Conservation (phyloP, 2,113 vertebrate genomes). For the Xenus cinereus region DNA sequence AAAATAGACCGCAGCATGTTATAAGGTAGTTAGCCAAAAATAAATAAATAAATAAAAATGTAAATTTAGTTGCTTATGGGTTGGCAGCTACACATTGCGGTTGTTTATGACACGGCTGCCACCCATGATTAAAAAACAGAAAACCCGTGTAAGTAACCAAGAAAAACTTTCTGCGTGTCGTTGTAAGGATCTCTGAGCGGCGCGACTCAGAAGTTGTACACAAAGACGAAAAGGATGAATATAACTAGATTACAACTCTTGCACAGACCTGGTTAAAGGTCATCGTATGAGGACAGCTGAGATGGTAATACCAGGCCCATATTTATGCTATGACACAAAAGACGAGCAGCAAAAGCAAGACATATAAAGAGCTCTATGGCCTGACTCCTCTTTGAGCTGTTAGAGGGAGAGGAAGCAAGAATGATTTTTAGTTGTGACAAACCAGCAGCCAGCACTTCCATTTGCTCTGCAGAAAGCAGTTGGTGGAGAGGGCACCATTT, state of each 20-base stretch:
- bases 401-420: not conserved
- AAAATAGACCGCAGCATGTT: not conserved
- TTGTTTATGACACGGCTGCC: not conserved
- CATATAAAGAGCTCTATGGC: not conserved
- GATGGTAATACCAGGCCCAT: not conserved
- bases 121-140: not conserved
- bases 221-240: not conserved
- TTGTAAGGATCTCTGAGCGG: not conserved
- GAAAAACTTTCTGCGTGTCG: not conserved
- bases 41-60: not conserved
- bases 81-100: not conserved
- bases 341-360: not conserved
- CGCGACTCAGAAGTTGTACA: rapidly evolving
- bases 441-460: not conserved
- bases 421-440: not conserved
- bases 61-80: not conserved
- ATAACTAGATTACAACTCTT: not conserved
- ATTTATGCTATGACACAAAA: not conserved
- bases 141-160: rapidly evolving
- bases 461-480: not conserved
- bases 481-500: not conserved
- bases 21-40: not conserved
- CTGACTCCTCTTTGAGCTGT: not conserved
- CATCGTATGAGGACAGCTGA: not conserved
- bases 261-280: not conserved